Base-by-base conservation (phyloP, 2,888 invertebrate genomes). In the Cephus nigrinus region DNA sequence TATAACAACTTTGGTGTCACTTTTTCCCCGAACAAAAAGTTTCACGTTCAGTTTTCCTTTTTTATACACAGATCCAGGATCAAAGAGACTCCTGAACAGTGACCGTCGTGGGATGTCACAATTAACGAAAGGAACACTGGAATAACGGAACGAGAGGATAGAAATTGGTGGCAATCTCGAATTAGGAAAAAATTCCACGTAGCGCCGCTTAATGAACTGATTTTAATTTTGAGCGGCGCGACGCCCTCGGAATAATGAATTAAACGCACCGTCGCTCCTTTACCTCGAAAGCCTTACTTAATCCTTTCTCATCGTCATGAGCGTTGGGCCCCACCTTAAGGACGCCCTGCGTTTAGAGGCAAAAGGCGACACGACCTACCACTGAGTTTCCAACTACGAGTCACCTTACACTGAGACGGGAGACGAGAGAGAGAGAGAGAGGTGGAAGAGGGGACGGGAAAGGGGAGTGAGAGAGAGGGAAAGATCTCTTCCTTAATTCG, bases 191-290 rank as follows among this genome's bases (percentile, higher is more conserved):
- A 84, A 84, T 86, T 84, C 82, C 85, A 85, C 84, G 85, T 83
- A 84, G 82, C 82, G 81, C 81, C 81, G 82, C 80, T 85, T 87
- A 86, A 87, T 85, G 87, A 88, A 87, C 85, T 82, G 85, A 86
- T 87, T 87, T 87, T 84, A 85, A 87, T 87, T 86, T 88, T 83
- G 77, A 82, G 73, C 78, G 76, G 76, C 76, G 75, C 81, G 81
- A 85, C 83, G 84, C 83, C 82, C 78, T 77, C 73, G 79, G 87
- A 87, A 87, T 87, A 86, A 85, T 86, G 87, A 87, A 88, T 87
- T 81, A 81, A 82, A 82, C 78, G 76, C 74, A 34, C 30, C 71
- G 72, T 73, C 32, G 71, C 36, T 73, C 34, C 76, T 69, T 32
- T 69, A 30, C 31, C 69, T 12, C 69, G 69, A 12, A 69, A 32